Conservation (phyloP, 2,888 invertebrate genomes). For the Timandra comae region DNA sequence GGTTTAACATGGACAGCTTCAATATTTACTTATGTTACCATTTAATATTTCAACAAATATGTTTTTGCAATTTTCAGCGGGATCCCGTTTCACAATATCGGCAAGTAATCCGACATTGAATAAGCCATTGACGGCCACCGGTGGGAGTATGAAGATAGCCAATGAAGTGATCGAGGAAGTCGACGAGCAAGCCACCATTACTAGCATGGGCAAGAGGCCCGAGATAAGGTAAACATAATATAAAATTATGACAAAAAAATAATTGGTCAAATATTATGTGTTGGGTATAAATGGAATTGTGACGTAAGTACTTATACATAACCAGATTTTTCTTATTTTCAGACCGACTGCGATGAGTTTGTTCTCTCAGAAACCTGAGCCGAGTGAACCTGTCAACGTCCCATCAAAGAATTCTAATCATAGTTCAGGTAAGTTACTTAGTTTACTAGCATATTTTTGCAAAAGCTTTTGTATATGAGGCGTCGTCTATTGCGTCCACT, state of each 20-base stretch:
- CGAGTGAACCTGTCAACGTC: slow-evolving; percentile 81
- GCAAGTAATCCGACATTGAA: slow-evolving; percentile 61
- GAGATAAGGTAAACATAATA: slow-evolving; percentile 65
- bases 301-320: too few relatives aligned
- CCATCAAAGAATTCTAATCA: slow-evolving; percentile 59
- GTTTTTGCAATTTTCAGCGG: slow-evolving; percentile 43
- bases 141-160: slow-evolving; percentile 79
- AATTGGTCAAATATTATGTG: too few relatives aligned
- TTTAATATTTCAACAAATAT: too few relatives aligned
- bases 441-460: too few relatives aligned
- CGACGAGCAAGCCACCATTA: slow-evolving; percentile 89
- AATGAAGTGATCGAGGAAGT: slow-evolving; percentile 86
- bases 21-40: too few relatives aligned
- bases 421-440: slow-evolving; percentile 40
- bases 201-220: slow-evolving; percentile 79
- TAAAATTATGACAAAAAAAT: too few relatives aligned
- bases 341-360: slow-evolving; percentile 80
- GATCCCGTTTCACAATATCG: slow-evolving; percentile 55
- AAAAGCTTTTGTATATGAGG: too few relatives aligned
- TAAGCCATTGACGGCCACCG: slow-evolving; percentile 53
- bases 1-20: too few relatives aligned
- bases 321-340: too few relatives aligned
- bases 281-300: too few relatives aligned
- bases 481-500: too few relatives aligned
- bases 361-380: slow-evolving; percentile 78